These are phyloP conservation scores for Chironomus riparius DNA, from an alignment of 2,888 invertebrate species.

Conservation along the genomic window DNA sequence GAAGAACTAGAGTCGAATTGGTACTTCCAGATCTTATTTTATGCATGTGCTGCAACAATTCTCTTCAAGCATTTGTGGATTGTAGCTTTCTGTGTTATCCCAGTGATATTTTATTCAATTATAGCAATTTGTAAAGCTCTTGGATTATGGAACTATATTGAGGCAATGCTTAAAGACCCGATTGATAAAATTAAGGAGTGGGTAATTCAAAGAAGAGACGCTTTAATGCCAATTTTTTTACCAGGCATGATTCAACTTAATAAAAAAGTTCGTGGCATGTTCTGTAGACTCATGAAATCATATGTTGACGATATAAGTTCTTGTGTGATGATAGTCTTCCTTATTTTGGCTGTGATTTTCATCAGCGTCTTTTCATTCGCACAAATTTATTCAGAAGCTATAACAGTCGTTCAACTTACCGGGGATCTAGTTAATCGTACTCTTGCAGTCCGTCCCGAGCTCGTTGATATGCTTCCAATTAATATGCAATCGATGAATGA, in stretches of 20 bases:
- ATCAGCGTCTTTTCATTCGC: slow-evolving; percentile 61
- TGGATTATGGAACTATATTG: slow-evolving; percentile 46
- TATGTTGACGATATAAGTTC: slow-evolving; percentile 81
- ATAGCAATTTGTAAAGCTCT: slow-evolving; percentile 46
- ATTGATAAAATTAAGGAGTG: slow-evolving; percentile 40
- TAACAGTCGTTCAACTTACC: slow-evolving; percentile 80
- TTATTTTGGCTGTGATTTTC: slow-evolving; percentile 68
- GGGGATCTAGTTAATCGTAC: slow-evolving; percentile 84
- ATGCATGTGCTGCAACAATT: slow-evolving; percentile 72
- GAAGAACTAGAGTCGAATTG: slow-evolving; percentile 52
- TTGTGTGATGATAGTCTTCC: slow-evolving; percentile 74
- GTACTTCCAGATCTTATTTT: slow-evolving; percentile 69
- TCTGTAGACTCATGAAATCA: slow-evolving; percentile 56
- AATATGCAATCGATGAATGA: slow-evolving; percentile 61
- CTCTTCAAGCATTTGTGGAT: slow-evolving; percentile 83
- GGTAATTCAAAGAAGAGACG: slow-evolving; percentile 48
- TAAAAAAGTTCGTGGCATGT: slow-evolving; percentile 51
- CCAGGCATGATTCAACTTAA: slow-evolving; percentile 65
- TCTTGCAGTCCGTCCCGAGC: slow-evolving; percentile 79
- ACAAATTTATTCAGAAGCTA: slow-evolving; percentile 88
- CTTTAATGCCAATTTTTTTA: slow-evolving; percentile 65
- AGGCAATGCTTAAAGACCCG: slow-evolving; percentile 29
- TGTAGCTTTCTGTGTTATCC: slow-evolving; percentile 65
- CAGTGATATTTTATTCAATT: slow-evolving; percentile 60
- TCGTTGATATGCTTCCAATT: slow-evolving; percentile 67